These are phyloP conservation scores for Poicephalus gulielmi DNA, from an alignment of 2,113 vertebrate species.

Conservation along the genomic window DNA sequence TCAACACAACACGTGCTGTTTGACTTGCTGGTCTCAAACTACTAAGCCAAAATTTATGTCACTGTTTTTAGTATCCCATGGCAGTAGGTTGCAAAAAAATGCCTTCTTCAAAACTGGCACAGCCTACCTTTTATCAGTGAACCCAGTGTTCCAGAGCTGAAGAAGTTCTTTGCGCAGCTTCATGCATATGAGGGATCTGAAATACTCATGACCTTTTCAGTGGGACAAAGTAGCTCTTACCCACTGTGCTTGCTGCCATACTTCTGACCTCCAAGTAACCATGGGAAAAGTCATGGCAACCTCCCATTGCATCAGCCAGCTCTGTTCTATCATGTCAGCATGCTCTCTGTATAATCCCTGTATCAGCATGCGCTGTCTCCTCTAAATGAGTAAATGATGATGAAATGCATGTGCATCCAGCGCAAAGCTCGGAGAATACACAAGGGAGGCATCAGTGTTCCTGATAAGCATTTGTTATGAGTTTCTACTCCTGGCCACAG, in stretches of 20 bases:
- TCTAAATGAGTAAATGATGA: background rate
- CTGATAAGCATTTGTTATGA: background rate
- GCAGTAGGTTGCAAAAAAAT: background rate
- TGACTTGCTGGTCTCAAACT: background rate
- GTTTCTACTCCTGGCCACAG: background rate
- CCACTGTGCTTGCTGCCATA: background rate
- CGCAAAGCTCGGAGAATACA: background rate
- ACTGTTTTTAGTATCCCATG: background rate
- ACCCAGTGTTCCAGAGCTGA: background rate
- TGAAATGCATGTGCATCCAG: background rate
- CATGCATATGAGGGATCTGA: background rate
- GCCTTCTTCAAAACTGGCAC: background rate
- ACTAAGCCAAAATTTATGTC: background rate
- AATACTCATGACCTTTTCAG: background rate
- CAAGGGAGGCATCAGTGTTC: background rate
- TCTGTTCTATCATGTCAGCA: background rate
- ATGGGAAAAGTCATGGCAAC: background rate
- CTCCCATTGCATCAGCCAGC: background rate
- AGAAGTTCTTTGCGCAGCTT: background rate
- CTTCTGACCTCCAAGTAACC: background rate
- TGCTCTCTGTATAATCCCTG: background rate
- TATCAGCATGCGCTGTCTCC: background rate
- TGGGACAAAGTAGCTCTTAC: rapidly evolving
- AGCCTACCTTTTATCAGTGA: background rate
- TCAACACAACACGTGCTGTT: background rate